Evolutionary conservation across 2,888 invertebrate species (phyloP).

Genomic region (Pachydiplax longipennis): DNA sequence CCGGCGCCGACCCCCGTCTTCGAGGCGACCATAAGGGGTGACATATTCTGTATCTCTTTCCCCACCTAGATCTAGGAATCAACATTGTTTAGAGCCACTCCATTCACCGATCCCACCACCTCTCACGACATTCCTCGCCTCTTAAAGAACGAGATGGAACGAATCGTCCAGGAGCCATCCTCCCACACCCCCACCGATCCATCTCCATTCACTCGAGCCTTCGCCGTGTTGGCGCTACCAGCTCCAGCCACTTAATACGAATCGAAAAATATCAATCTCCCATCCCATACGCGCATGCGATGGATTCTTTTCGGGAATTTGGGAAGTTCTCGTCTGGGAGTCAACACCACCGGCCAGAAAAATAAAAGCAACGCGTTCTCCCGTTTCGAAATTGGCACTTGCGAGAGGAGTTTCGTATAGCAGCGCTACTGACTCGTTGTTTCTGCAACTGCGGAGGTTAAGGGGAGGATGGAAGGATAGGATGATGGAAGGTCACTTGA

Average conservation of each 20-base stretch:
- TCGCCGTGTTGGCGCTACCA: background rate
- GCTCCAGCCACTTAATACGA: background rate
- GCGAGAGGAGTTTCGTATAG: background rate
- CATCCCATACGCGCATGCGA: background rate
- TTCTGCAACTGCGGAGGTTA: background rate
- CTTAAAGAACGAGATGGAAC: slow-evolving; percentile 31
- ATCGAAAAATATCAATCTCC: background rate
- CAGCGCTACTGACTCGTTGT: background rate
- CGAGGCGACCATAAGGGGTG: background rate
- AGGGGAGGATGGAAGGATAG: background rate
- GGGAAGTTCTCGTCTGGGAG: background rate
- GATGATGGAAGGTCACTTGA: background rate
- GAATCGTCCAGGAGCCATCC: slow-evolving; percentile 7
- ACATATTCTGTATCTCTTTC: background rate
- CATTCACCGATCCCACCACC: background rate
- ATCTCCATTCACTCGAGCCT: background rate
- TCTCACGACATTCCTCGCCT: background rate
- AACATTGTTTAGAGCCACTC: background rate
- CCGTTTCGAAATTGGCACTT: background rate
- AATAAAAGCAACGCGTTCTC: background rate
- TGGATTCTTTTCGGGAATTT: background rate
- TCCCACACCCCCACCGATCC: background rate
- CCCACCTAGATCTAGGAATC: background rate
- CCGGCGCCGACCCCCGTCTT: too few species aligned
- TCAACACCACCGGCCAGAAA: background rate